Evolutionary conservation across 1,140 invertebrate species (phyloP), one percentile per base, ranked within the genome.

Genomic region (Idris sp.): DNA sequence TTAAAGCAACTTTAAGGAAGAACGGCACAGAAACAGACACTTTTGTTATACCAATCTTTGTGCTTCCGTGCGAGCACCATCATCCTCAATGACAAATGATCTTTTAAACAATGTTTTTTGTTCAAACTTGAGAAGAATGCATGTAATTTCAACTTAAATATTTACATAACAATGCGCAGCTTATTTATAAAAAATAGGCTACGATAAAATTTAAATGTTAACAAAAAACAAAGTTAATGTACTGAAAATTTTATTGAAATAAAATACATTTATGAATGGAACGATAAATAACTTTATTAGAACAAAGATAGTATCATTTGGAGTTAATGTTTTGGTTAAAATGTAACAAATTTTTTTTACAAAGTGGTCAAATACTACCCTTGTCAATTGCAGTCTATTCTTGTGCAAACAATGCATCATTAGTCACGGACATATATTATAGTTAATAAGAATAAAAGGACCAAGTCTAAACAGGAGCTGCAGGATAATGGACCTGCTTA

Each of bases 351-450:
- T 56, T 56, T 56, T 48, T 30, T 13, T 4, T 28, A 11, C 40
- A 56, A 56, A 41, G 26, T 48, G 33, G 35, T 48, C 15, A 56
- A 67, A 56, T 38, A 41, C 31, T 11, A 54, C 48, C 49, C 36
- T 48, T 75, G 68, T 73, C 64, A 73, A 65, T 74, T 76, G 49
- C 36, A 28, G 13, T 56, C 61, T 56, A 76, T 69, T 68, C 53
- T 41, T 72, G 51, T 30, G 43, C 59, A 73, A 73, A 75, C 73
- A 72, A 77, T 72, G 71, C 73, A 28, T 79, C 75, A 73, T 79
- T 78, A 76, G 68, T 69, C 49, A 28, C 9, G 8, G 16, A 38
- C 74, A 72, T 62, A 73, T 36, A 64, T 69, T 59, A 67, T 41
- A 15, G 19, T 43, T 26, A 36, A 48, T 28, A 16, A 48, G 59